These are phyloP conservation scores for Nansenia antarctica DNA, from an alignment of 2,113 vertebrate species.

Conservation along the genomic window DNA sequence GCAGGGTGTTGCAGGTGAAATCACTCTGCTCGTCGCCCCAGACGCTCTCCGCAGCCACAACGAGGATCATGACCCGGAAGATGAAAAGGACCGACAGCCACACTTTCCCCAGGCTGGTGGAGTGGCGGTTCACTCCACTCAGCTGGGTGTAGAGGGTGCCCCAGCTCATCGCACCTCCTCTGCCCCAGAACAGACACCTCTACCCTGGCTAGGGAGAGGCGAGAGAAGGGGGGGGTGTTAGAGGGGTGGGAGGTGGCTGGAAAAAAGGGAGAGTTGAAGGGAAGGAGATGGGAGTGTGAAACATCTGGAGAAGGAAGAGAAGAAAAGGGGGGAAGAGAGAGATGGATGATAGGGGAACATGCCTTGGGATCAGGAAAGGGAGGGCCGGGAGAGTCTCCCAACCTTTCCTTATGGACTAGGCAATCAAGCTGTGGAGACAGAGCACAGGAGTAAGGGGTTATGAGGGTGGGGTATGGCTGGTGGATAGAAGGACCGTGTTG, in stretches of 20 bases:
- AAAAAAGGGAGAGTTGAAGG: background rate
- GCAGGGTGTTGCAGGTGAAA: conserved; percentile 90
- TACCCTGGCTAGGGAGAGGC: conserved; percentile 26
- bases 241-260: conserved; percentile 1
- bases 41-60: conserved; percentile 89
- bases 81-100: conserved; percentile 94
- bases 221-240: background rate
- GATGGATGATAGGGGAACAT: no score
- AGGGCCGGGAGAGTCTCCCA: no score
- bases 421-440: no score
- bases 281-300: no score
- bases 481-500: no score
- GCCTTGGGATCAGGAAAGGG: no score
- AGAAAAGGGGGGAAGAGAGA: no score
- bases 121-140: conserved; percentile 86
- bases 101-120: conserved; percentile 89
- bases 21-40: conserved; percentile 94
- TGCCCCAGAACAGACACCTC: background rate
- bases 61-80: conserved; percentile 91
- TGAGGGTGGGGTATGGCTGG: no score
- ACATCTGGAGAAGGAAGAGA: no score
- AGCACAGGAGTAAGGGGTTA: no score
- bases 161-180: conserved; percentile 82
- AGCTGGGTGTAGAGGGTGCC: conserved; percentile 77
- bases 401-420: no score